Base-by-base conservation (phyloP, 1,140 invertebrate species). In the Eulimnadia texana region DNA sequence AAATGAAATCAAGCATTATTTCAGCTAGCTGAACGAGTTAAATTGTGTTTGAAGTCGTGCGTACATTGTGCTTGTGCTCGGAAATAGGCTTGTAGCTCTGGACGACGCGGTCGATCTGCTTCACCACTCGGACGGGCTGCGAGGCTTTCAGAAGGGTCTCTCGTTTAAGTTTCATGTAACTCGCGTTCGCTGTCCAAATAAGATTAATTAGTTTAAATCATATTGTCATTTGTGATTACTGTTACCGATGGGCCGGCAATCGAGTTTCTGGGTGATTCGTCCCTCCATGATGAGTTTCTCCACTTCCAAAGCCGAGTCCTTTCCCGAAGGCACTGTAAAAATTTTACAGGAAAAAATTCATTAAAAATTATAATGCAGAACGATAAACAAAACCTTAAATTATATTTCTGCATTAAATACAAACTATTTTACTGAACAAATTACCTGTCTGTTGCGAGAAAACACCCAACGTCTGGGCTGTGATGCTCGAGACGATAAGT, bases 251-350 rank as follows among this genome's bases (percentile, higher is more conserved):
- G 93, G 93, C 42, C 87, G 79, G 72, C 93, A 96, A 74, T 98
- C 93, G 33, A 94, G 76, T 72, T 92, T 90, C 72, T 96, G 91
- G 27, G 93, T 88, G 67, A 97, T 93, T 70, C 87, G 84, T 0
- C 93, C 93, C 77, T 94, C 90, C 77, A 96, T 83, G 63, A 80
- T 83, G 1, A 96, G 73, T 72, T 90, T 92, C 63, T 93, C 90
- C 66, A 79, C 77, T 74, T 90, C 87, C 51, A 84, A 81, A 23
- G 85, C 76, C 20, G 84, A 79, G 16, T 80, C 71, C 71, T 82
- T 82, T 19, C 75, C 69, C 67, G 69, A 80, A 68, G 74, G 78
- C 50, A 77, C 71, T 65, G 79, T 83, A 65, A 25, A 67, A 70
- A 64, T 2, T 60, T 27, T 19, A 60, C 28, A 62, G 61, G 60